Evolutionary conservation across 2,113 vertebrate species (phyloP).

Genomic region (Uria aalge): DNA sequence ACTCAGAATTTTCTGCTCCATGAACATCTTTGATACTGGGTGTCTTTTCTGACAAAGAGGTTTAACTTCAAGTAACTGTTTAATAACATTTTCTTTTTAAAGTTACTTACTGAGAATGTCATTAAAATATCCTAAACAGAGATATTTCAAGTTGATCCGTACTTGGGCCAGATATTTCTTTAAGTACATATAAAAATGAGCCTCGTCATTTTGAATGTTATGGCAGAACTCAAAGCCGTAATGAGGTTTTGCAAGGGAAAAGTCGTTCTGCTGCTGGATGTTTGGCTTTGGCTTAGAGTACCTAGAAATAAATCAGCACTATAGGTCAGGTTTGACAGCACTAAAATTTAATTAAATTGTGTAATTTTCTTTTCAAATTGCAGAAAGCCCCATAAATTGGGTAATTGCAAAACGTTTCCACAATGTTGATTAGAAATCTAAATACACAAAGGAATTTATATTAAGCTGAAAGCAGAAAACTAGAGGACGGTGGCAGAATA

Average conservation of each 20-base stretch:
- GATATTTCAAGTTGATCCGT: not conserved
- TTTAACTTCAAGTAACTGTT: not conserved
- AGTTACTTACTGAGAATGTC: not conserved
- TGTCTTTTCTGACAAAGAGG: not conserved
- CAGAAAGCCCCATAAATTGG: not conserved
- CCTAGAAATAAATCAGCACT: not conserved
- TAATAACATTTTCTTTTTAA: not conserved
- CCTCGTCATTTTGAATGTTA: not conserved
- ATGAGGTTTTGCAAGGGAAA: not conserved
- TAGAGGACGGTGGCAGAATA: not conserved
- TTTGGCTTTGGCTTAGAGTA: not conserved
- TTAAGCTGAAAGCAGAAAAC: not conserved
- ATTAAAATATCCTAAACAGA: not conserved
- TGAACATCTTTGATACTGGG: not conserved
- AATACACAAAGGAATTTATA: not conserved
- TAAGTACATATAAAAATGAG: not conserved
- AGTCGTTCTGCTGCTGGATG: not conserved
- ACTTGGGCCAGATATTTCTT: not conserved
- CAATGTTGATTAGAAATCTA: not conserved
- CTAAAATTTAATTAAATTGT: conserved; percentile 24
- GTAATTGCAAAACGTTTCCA: not conserved
- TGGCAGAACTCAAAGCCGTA: not conserved
- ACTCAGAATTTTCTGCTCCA: not conserved
- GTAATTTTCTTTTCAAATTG: conserved; percentile 13
- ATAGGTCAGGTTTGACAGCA: conserved; percentile 2